These are phyloP conservation scores for Andrena fulva DNA, from an alignment of 2,888 invertebrate species.

Conservation along the genomic window DNA sequence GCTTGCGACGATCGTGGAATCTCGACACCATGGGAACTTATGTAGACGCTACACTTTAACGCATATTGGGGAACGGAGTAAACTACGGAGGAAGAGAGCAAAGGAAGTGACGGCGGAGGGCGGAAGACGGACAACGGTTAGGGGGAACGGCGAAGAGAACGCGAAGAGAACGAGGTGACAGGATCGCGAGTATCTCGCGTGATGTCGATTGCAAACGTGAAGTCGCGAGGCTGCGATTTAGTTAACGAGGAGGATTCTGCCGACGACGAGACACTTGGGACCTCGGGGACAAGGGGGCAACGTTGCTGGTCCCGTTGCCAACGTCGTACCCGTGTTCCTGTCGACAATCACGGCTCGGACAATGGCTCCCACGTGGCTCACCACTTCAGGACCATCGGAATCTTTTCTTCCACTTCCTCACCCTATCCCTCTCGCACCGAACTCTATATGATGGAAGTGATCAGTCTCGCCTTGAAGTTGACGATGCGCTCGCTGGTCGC, in stretches of 20 bases:
- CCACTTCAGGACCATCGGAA: constrained; percentile 45
- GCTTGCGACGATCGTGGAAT: constrained; percentile 10
- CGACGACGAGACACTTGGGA: constrained; percentile 69
- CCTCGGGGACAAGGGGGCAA: constrained; percentile 83
- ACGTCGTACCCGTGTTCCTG: constrained; percentile 79
- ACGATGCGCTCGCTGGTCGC: constrained; percentile 96
- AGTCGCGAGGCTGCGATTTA: constrained; percentile 48
- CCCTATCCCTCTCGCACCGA: constrained; percentile 41
- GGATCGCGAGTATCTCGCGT: not conserved
- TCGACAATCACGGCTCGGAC: constrained; percentile 47
- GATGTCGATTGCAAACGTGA: constrained; percentile 20
- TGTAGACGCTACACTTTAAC: constrained; percentile 19
- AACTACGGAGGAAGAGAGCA: not conserved
- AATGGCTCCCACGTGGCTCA: constrained; percentile 48
- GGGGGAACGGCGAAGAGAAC: constrained; percentile 25
- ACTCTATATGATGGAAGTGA: constrained; percentile 93
- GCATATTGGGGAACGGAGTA: not conserved
- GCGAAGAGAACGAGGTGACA: constrained; percentile 8
- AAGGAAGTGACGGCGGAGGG: constrained; percentile 24
- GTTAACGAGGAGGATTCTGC: constrained; percentile 47
- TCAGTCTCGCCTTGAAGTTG: constrained; percentile 96
- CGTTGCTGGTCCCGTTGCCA: constrained; percentile 72
- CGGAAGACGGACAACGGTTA: not conserved
- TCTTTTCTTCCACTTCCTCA: constrained; percentile 53
- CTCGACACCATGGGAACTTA: constrained; percentile 22